Evolutionary conservation across 2,888 invertebrate genomes (phyloP).

Genomic region (Agrochola lychnidis): DNA sequence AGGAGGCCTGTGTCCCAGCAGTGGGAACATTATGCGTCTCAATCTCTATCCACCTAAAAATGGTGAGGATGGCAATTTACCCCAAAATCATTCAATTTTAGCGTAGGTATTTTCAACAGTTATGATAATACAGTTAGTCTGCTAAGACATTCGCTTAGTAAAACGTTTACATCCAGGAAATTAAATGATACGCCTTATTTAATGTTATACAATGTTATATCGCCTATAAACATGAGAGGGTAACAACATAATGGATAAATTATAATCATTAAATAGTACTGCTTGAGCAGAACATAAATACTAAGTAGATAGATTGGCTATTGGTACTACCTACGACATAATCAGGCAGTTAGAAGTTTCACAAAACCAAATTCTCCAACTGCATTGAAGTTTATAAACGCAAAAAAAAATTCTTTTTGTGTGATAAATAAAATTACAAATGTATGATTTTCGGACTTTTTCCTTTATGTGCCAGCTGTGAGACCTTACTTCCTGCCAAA

Average conservation of each 20-base stretch:
- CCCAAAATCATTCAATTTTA: neutral
- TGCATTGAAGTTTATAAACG: too few species aligned
- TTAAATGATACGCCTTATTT: neutral
- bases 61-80: neutral
- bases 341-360: neutral
- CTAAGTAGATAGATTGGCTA: neutral
- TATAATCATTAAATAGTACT: neutral
- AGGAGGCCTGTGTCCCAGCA: too few species aligned
- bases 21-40: too few species aligned
- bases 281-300: neutral
- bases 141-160: neutral
- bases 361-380: neutral
- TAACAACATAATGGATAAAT: neutral
- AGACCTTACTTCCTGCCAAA: too few species aligned
- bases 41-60: neutral
- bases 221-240: neutral
- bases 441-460: too few species aligned
- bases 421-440: too few species aligned
- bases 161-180: conserved; percentile 2
- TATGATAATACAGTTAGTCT: neutral
- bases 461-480: too few species aligned
- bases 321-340: neutral
- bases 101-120: neutral
- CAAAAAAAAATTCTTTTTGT: too few species aligned
- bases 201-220: conserved; percentile 1